These are phyloP conservation scores for Platalea minor DNA, from an alignment of 2,797 vertebrate species.

Conservation along the genomic window DNA sequence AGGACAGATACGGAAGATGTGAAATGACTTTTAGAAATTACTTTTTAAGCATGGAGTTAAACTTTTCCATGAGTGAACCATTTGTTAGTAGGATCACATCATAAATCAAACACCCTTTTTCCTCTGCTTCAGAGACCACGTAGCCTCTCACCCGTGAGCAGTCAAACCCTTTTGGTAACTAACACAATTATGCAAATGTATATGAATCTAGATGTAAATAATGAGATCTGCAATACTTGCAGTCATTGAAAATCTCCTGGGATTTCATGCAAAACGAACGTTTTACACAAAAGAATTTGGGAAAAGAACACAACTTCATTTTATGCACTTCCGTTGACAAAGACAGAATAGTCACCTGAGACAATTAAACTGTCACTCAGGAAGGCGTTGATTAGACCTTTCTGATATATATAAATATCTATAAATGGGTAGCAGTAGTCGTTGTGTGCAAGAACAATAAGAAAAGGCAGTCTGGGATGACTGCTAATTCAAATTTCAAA, in stretches of 20 bases:
- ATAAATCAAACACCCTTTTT: neutral
- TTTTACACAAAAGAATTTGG: neutral
- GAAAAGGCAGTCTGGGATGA: conserved; percentile 22
- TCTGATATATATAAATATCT: neutral
- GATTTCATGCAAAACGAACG: neutral
- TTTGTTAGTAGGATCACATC: neutral
- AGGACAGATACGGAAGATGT: neutral
- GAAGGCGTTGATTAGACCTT: conserved; percentile 34
- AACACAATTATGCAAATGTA: neutral
- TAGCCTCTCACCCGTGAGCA: neutral
- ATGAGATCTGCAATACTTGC: neutral
- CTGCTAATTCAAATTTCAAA: conserved; percentile 54
- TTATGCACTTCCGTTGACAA: conserved; percentile 20
- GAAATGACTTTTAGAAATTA: neutral
- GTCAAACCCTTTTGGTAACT: neutral
- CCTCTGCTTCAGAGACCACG: neutral
- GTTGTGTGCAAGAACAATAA: conserved; percentile 43
- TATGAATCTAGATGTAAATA: neutral
- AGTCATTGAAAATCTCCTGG: neutral
- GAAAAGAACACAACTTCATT: neutral
- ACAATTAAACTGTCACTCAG: conserved; percentile 24
- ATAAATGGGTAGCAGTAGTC: conserved; percentile 33
- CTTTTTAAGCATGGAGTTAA: neutral
- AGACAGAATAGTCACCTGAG: conserved; percentile 8
- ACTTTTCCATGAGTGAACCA: neutral